Base-by-base conservation (phyloP, 2,888 invertebrate species). In the Platycheirus rosarum region DNA sequence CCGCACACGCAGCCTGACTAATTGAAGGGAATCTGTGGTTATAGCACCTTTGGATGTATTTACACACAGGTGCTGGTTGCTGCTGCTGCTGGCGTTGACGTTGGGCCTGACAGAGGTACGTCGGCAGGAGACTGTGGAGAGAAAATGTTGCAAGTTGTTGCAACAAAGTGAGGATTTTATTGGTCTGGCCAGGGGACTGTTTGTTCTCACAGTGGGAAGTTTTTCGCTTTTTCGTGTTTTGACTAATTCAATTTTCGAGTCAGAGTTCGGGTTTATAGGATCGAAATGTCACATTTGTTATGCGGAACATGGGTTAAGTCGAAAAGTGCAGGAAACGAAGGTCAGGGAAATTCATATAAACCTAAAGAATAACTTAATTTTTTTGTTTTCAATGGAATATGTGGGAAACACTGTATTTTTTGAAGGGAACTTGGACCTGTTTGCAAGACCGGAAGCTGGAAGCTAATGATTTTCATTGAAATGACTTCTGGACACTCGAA, bases 1-100 rank as follows among this genome's bases (percentile, higher is more conserved):
- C 71, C 82, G 80, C 80, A 80, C 76, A 76, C 77, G 77, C 82
- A 76, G 71, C 73, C 71, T 76, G 77, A 82, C 77, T 82, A 82
- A 82, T 82, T 82, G 77, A 77, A 82, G 66, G 35, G 77, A 71
- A 71, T 70, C 65, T 40, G 18, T 55, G 76, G 48, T 62, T 76
- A 55, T 66, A 65, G 66, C 80, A 82, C 82, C 82, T 82, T 77
- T 49, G 32, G 48, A 46, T 46, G 20, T 46, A 57, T 40, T 57
- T 40, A 23, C 57, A 57, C 29, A 40, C 11, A 13, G 13, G 55
- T 42, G 66, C 82, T 77, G 82, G 82, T n/a, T 77, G 77, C 77
- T 60, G 71, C 46, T 9, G 16, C 23, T 13, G 44, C 29, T n/a
- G 37, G 46, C 26, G 8, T 14, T 20, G 46, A 42, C 53, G 37